Conservation (phyloP, 2,888 invertebrate species). For the Heliconius aoede region DNA sequence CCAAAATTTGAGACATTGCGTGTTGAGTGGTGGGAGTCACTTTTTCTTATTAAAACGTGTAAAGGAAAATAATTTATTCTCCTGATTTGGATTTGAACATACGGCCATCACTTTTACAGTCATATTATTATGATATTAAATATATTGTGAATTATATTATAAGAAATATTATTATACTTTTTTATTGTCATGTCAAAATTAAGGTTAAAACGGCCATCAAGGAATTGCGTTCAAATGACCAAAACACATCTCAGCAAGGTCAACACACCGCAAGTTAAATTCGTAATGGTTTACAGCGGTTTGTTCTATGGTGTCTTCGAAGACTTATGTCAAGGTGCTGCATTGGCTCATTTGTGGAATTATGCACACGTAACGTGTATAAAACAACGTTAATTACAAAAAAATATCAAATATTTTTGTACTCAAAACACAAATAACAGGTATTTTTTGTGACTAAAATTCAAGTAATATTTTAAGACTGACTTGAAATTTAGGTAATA, state of each 20-base stretch:
- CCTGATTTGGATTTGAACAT: neutral
- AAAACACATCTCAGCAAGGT: neutral
- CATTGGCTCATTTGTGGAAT: slow-evolving; percentile 19
- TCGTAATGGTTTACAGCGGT: slow-evolving; percentile 9
- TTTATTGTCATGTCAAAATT: neutral
- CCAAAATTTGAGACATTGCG: too few species aligned
- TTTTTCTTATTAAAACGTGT: too few species aligned
- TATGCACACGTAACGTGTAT: neutral
- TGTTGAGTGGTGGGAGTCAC: too few species aligned
- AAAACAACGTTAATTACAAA: neutral
- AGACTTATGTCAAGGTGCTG: slow-evolving; percentile 19
- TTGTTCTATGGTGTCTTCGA: neutral
- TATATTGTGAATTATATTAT: neutral
- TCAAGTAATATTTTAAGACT: too few species aligned
- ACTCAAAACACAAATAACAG: too few species aligned
- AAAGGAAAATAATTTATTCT: neutral
- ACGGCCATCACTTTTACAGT: neutral
- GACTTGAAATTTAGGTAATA: too few species aligned
- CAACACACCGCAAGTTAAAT: neutral
- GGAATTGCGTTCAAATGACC: neutral
- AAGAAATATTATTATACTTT: neutral
- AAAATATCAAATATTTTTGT: neutral
- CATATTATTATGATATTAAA: neutral
- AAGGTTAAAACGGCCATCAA: neutral
- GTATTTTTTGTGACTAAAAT: neutral